phyloP scores from a whole-genome alignment of 1,140 invertebrate genomes.

The Ridgeia piscesae region DNA sequence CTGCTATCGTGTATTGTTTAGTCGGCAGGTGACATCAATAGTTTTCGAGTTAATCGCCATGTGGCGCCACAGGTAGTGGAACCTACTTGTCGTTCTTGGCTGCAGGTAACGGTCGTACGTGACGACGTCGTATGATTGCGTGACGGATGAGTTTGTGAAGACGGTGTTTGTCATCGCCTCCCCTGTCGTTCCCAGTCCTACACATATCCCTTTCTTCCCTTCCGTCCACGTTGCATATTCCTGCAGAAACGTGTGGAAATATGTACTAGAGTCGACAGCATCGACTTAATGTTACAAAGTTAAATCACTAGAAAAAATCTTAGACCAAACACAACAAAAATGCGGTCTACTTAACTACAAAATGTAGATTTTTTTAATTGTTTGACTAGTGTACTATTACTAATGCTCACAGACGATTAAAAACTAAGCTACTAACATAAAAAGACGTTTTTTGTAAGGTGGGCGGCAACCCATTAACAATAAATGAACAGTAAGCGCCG shows the following conservation, averaged over 20 bases:
- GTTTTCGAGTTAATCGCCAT: not conserved
- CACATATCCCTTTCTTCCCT: not conserved
- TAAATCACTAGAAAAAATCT: not conserved
- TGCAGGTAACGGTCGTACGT: slow-evolving; percentile 6
- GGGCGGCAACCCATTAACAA: not conserved
- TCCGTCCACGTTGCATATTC: slow-evolving; percentile 14
- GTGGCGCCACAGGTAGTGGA: not conserved
- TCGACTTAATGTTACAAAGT: not conserved
- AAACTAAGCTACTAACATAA: no score
- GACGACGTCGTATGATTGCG: slow-evolving; percentile 11
- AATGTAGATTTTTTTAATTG: no score
- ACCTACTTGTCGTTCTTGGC: not conserved
- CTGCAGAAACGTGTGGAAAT: not conserved
- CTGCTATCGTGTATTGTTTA: not conserved
- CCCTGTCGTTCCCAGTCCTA: not conserved
- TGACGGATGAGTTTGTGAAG: not conserved
- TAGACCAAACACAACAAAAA: not conserved
- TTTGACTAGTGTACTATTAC: no score
- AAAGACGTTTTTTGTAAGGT: not conserved
- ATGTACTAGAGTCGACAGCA: not conserved
- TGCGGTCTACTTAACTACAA: not conserved
- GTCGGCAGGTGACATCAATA: not conserved
- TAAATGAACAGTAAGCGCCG: not conserved
- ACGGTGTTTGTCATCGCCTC: not conserved
- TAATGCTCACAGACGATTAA: no score